Evolutionary conservation across 2,113 vertebrate genomes (phyloP), one percentile per base, ranked within the genome.

Genomic region (Alligator sinensis): DNA sequence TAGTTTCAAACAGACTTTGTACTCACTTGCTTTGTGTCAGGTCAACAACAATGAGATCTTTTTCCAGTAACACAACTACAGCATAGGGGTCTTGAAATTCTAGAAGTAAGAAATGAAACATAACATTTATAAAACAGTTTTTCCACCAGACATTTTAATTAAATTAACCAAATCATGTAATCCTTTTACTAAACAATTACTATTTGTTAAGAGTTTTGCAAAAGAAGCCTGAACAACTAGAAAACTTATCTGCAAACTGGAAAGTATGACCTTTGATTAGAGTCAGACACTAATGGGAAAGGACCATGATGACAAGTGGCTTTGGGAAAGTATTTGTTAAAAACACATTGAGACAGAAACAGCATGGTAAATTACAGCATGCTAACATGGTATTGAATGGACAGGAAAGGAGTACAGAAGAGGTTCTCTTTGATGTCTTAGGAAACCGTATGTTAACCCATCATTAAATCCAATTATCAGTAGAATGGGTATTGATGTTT

Each of bases 21-120:
- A 98, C 99, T 97, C 99, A 99, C 99, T 99, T 99, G 98, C 98
- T 99, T 97, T 99, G 99, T 91, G 99, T 99, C 92, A 99, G 97
- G 96, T 99, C 99, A 96, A 99, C 98, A 22, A 99, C 98, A 84
- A 99, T 99, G 80, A 99, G 98, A 97, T 99, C 99, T 98, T 99
- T 99, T 97, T 99, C 99, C 97, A 99, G 96, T 90, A 99, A 98
- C 63, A 99, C 99, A 89, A 98, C 99, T 64, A 99, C 99, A n/a
- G 99, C 99, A 90, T 99, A 99, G 9, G 99, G 99, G 91, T 99
- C 99, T 98, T 99, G 99, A 97, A 99, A 98, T 97, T 99, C 99
- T 99, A 97, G 59, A 95, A 97, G 80, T 13, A 60, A 94, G 72
- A n/a, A 93, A 87, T 60, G 14, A 83, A 88, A 61, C 75, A 25